Evolutionary conservation across 2,888 invertebrate species (phyloP).

Genomic region (Drosophila neoperkinsi): DNA sequence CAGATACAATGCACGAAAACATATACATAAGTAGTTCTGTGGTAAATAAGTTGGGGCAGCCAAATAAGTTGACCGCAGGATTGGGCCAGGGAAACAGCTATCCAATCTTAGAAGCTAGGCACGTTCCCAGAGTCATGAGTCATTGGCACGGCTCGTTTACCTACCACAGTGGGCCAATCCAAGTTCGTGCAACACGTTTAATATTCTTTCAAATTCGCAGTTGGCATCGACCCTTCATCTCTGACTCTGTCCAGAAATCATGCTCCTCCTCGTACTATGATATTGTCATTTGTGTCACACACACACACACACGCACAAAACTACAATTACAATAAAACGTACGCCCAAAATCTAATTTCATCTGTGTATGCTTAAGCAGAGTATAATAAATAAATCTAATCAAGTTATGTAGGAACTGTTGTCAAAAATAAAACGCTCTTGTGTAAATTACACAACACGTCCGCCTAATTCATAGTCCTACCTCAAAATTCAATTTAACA

Average conservation of each 20-base stretch:
- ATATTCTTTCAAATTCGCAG: conserved; percentile 48
- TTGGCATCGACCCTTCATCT: neutral
- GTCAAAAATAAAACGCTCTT: neutral
- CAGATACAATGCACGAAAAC: neutral
- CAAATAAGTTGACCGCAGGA: neutral
- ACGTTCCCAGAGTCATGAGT: conserved; percentile 25
- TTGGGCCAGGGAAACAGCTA: neutral
- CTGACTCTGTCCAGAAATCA: conserved; percentile 29
- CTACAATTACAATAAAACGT: conserved; percentile 18
- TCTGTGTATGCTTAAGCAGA: conserved; percentile 3
- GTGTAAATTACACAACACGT: neutral
- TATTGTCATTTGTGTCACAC: conserved; percentile 55
- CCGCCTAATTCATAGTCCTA: neutral
- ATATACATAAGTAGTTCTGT: neutral
- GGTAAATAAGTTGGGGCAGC: neutral
- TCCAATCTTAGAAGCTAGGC: conserved; percentile 15
- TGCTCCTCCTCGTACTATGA: conserved; percentile 39
- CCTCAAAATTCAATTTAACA: neutral
- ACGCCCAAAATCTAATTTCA: conserved; percentile 54
- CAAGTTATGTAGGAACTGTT: neutral
- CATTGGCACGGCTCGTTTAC: conserved; percentile 26
- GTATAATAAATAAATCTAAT: conserved; percentile 13
- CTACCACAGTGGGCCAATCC: conserved; percentile 21
- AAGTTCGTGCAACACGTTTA: conserved; percentile 20
- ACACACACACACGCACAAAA: neutral